Evolutionary conservation across 1,140 invertebrate species (phyloP), one percentile per base, ranked within the genome.

Genomic region (Lasaia peninsularis): DNA sequence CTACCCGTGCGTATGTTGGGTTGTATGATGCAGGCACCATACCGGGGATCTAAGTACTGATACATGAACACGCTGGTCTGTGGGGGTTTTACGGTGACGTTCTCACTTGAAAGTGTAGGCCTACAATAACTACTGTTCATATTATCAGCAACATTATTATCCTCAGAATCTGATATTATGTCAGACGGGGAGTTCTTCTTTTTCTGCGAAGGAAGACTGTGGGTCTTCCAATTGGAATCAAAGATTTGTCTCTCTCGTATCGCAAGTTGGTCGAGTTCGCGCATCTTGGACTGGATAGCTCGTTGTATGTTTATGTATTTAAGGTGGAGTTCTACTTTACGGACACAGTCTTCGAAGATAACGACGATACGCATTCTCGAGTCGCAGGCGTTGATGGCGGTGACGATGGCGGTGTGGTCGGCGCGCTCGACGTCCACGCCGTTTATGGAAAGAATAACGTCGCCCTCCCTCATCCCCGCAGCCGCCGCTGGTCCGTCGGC

Each of bases 361-460:
- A 98, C 97, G 1, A 98, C 97, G 93, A 98, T 97, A 56, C 97
- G 91, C 95, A 98, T 97, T 59, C 96, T 91, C 7, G 94, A 91
- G 75, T 96, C 95, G 90, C 97, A 97, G 65, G 94, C 93, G 80
- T 97, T 97, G 48, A 98, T 98, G 68, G 96, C 97, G 70, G 93
- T 94, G 1, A 98, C 97, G 11, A 98, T 91, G 21, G 95, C 94
- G 68, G 96, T 94, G 78, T 98, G 97, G 80, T 98, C 96, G 0
- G 95, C 94, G 61, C 95, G 93, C 79, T 98, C 97, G 92, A 98
- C 97, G 74, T 97, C 95, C 28, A 93, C 93, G 1, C 97, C 97
- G 88, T 98, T 98, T 64, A 98, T 98, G 10, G 97, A 97, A 11
- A 98, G 88, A 65, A 98, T 98, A 1, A 98, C 96, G 84, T 98